A percentile compares a stretch with the other conserved stretches of the same genome.
Conservation (phyloP, 1,140 invertebrate genomes). For the Drosophila tropicalis region DNA sequence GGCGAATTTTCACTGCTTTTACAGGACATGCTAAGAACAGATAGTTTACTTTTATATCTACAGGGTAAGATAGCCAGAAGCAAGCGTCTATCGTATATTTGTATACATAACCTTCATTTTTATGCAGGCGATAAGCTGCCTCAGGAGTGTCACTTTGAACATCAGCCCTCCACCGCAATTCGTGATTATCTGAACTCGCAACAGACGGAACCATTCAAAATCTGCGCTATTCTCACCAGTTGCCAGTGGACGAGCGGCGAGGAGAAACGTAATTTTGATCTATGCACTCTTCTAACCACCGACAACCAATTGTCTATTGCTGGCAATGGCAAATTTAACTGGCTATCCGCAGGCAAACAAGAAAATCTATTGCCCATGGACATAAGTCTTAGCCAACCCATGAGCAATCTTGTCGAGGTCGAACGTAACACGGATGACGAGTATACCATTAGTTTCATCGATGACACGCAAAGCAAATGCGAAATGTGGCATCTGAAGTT, state of each 20-base stretch:
- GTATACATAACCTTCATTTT: not conserved
- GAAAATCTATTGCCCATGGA: constrained; percentile 54
- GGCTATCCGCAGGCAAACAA: constrained; percentile 63
- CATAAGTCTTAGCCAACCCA: constrained; percentile 80
- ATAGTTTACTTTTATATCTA: constrained; percentile 68
- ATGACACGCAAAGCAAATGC: constrained; percentile 73
- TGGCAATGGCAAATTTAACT: constrained; percentile 83
- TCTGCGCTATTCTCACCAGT: constrained; percentile 83
- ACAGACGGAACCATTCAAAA: constrained; percentile 73
- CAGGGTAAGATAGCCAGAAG: constrained; percentile 38
- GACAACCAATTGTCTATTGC: constrained; percentile 68
- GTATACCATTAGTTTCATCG: constrained; percentile 70
- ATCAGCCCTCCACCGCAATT: constrained; percentile 68
- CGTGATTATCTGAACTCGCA: constrained; percentile 59
- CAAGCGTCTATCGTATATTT: not conserved
- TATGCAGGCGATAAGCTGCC: constrained; percentile 82
- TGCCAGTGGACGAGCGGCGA: constrained; percentile 76
- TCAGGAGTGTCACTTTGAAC: constrained; percentile 83
- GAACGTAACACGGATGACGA: constrained; percentile 75
- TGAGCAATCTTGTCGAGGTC: constrained; percentile 85
- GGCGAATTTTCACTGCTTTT: constrained; percentile 66
- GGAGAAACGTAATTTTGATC: constrained; percentile 63
- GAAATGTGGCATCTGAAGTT: constrained; percentile 75
- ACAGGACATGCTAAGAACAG: constrained; percentile 70
- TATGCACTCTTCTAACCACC: constrained; percentile 79